Base-by-base conservation (phyloP, 2,113 vertebrate species). In the Platysternon megacephalum region DNA sequence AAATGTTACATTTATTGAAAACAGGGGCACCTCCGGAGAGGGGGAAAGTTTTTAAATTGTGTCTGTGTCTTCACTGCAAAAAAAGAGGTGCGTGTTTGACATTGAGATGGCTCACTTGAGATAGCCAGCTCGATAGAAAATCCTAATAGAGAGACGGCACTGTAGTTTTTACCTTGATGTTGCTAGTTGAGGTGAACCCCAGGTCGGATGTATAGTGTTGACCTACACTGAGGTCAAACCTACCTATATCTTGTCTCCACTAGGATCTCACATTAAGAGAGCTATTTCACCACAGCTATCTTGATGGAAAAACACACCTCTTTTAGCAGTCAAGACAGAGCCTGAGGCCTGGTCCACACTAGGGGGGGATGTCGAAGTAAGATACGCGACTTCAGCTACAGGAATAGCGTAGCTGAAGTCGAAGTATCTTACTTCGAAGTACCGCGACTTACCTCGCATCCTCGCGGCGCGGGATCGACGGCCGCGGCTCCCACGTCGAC, bases 261-360 rank as follows among this genome's bases (percentile, higher is more conserved):
- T 8, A 49, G 26, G 48, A 61, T 46, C 61, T 46, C 82, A 76
- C 7, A 46, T 61, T 65, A 24, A 32, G 42, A 5, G 0, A 28
- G 51, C 21, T 68, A 39, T 53, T 78, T 78, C 74, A 78, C 8
- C 3, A 24, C 11, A 29, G 26, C 46, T 24, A 5, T 22, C 48
- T 68, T 32, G 82, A 39, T 24, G n/a, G 29, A 21, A 82, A 72
- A 26, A 8, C 0, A 28, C 42, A 0, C 16, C 4, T 0, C 88
- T 61, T 79, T 3, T 0, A 14, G 79, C 79, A 48, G 2, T 12
- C 52, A 0, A 6, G 10, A 52, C 39, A 39, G 19, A 51, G 32
- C 0, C n/a, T n/a, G n/a, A n/a, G n/a, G n/a, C n/a, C n/a, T n/a
- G n/a, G n/a, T n/a, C n/a, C n/a, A n/a, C n/a, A n/a, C n/a, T n/a